Base-by-base conservation (phyloP, 2,113 vertebrate species). In the Calcarius ornatus region DNA sequence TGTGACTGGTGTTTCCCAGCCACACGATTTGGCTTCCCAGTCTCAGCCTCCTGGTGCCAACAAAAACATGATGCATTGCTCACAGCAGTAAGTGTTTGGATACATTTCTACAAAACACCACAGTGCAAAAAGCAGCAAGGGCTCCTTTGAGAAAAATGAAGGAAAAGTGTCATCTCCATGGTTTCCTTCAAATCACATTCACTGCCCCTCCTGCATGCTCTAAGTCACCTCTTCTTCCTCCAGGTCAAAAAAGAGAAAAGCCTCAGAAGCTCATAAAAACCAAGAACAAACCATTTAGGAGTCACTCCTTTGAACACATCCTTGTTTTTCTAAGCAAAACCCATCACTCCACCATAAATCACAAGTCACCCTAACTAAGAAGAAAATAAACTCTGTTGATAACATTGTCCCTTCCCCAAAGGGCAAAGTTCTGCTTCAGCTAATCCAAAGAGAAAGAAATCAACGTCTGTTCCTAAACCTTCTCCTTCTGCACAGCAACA, bases 361-460 rank as follows among this genome's bases (percentile, higher is more conserved):
- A 92, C 82, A 81, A 91, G 70, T 61, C 69, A 84, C 37, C 19
- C 88, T 57, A 87, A 87, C 75, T 45, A 83, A 37, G 85, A 93
- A 86, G 79, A 93, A 94, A 92, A 92, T 90, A 90, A 96, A 92
- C 88, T 92, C 93, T 51, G 72, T 95, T 78, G 88, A 90, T 91
- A 92, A 92, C 64, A 79, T 24, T 91, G 92, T 80, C 50, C 51
- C 30, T 92, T 92, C 70, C 54, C 57, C 75, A 73, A 89, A 97
- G 86, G 92, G 86, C 85, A 96, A 91, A 95, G 70, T 84, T 94
- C 94, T 76, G 53, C 93, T 95, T 94, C 70, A 81, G 86, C 96
- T 86, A 94, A 93, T 81, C 48, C 59, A 82, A 69, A 93, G 86
- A 95, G 45, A 97, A 90, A 97, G 94, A 91, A 80, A 66, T 42